Evolutionary conservation across 2,113 vertebrate species (phyloP), one percentile per base, ranked within the genome.

Genomic region (Fulmarus glacialis): DNA sequence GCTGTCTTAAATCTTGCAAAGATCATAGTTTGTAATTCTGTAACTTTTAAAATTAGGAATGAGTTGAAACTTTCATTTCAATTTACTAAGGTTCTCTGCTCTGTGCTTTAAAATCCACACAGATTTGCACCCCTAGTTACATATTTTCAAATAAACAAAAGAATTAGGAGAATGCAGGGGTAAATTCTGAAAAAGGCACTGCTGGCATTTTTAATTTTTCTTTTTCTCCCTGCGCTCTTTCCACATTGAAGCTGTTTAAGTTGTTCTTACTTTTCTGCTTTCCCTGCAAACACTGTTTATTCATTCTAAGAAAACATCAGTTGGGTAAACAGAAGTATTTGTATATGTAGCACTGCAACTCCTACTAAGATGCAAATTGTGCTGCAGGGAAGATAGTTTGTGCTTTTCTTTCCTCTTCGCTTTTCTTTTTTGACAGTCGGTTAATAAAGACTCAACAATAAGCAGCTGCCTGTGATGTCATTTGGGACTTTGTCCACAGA

Each of bases 401-500:
- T 82, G 93, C 96, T 97, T 95, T 97, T 97, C 87, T 96, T 92
- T 85, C 82, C 96, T 82, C 82, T 72, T 74, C 4, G 29, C 96
- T 96, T 96, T 97, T 97, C 95, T 96, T 96, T 97, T 96, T 98
- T 98, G 98, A 98, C 98, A 98, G 98, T 98, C 97, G 38, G 98
- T 98, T 98, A 98, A 98, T 98, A 98, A 98, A 99, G 98, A 98
- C 98, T 98, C 98, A 98, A 98, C 98, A 98, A 97, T 98, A 98
- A 98, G 98, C 98, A 99, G 98, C 98, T 99, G 98, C 98, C 97
- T 98, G 98, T 99, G 98, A 99, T 98, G 98, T 98, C 98, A 98
- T 98, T 98, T 98, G 98, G 98, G 98, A 98, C 98, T 99, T 98
- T 98, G 98, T 98, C 98, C 98, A 97, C 98, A 93, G 97, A 98